phyloP scores from a whole-genome alignment of 2,888 invertebrate genomes.

The Sturmia bella region DNA sequence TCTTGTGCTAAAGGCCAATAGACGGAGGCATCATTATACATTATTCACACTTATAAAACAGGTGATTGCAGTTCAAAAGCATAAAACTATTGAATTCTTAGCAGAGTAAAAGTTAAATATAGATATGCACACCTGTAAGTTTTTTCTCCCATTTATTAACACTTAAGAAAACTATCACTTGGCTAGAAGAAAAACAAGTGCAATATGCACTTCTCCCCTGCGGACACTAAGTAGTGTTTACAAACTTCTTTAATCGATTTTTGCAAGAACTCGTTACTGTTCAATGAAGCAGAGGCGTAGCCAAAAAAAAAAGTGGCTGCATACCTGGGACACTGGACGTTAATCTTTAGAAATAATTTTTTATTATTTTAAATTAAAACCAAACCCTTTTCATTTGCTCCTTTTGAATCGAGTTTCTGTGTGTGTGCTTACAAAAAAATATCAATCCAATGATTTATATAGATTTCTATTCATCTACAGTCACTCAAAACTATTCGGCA shows the following conservation, averaged over 20 bases:
- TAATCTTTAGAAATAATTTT: too few species aligned
- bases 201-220: not conserved
- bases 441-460: not conserved
- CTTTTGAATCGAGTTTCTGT: too few species aligned
- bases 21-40: conserved; percentile 10
- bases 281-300: conserved; percentile 18
- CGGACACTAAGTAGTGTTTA: conserved; percentile 14
- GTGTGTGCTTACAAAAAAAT: not conserved
- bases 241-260: conserved; percentile 48
- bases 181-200: not conserved
- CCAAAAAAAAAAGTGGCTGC: not conserved
- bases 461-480: conserved; percentile 2
- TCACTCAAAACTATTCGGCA: not conserved
- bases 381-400: too few species aligned
- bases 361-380: too few species aligned
- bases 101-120: not conserved
- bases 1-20: not conserved
- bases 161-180: conserved; percentile 9
- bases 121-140: not conserved
- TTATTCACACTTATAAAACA: conserved; percentile 14
- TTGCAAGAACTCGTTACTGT: conserved; percentile 21
- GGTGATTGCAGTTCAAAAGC: conserved; percentile 2
- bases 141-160: not conserved
- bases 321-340: not conserved
- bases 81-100: not conserved